Evolutionary conservation across 2,113 vertebrate species (phyloP).

Genomic region (Petroica traversi): DNA sequence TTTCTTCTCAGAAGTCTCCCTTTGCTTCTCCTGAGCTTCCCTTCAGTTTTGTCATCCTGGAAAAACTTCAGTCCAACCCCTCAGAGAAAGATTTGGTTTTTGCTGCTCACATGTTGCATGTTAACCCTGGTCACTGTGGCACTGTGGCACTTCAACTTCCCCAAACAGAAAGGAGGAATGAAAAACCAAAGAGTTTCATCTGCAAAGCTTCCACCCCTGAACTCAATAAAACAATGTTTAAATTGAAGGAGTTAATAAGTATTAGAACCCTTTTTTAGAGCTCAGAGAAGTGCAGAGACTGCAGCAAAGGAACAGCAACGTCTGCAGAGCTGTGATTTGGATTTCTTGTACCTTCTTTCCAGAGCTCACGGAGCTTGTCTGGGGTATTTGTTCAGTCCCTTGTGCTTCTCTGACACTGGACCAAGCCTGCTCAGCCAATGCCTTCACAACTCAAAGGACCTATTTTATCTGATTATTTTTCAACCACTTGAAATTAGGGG

Average conservation of each 20-base stretch:
- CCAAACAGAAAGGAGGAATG: neutral
- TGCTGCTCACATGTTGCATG: rapidly evolving
- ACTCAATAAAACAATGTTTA: neutral
- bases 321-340: neutral
- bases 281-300: neutral
- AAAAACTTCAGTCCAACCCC: neutral
- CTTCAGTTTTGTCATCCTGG: neutral
- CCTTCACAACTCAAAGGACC: neutral
- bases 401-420: neutral
- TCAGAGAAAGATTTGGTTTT: neutral
- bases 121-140: neutral
- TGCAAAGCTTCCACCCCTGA: neutral
- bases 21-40: neutral
- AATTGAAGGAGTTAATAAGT: neutral
- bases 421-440: neutral
- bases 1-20: neutral
- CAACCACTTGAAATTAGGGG: neutral
- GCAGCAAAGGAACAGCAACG: neutral
- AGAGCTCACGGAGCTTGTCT: neutral
- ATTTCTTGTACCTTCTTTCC: neutral
- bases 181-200: neutral
- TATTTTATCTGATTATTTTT: neutral
- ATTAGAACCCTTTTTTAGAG: neutral
- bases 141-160: neutral
- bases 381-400: neutral